phyloP scores from a whole-genome alignment of 2,888 invertebrate genomes.

The Chorisops tibialis region DNA sequence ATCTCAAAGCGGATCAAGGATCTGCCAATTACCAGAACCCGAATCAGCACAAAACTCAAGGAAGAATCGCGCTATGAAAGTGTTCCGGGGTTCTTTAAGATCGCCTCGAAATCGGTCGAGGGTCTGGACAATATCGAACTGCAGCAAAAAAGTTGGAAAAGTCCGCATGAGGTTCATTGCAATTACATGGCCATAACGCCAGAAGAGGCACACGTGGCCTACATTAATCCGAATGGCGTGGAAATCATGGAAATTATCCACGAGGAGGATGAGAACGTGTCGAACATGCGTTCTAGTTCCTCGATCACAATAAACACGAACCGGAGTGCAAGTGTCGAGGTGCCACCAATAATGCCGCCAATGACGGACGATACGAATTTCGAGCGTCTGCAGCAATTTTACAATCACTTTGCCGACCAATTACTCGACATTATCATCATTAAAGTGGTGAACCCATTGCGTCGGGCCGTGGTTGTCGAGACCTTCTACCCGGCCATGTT shows the following conservation, averaged over 20 bases:
- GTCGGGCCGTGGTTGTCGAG: constrained; percentile 46
- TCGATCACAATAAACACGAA: constrained; percentile 46
- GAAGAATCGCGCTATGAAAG: constrained; percentile 14
- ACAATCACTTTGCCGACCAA: constrained; percentile 44
- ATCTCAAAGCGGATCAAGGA: constrained; percentile 43
- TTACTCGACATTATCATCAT: constrained; percentile 45
- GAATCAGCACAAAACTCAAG: not conserved
- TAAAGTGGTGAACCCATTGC: constrained; percentile 45
- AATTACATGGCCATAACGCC: constrained; percentile 42
- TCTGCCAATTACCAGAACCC: not conserved
- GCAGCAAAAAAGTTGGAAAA: constrained; percentile 45
- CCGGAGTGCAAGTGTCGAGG: constrained; percentile 32
- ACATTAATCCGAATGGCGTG: constrained; percentile 49
- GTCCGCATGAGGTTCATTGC: constrained; percentile 45
- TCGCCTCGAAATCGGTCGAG: constrained; percentile 35
- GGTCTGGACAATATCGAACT: constrained; percentile 49
- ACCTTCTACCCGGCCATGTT: constrained; percentile 49
- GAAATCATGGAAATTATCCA: constrained; percentile 53
- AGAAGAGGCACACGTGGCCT: constrained; percentile 42
- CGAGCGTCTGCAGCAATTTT: constrained; percentile 45
- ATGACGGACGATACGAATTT: constrained; percentile 32
- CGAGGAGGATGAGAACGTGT: constrained; percentile 49
- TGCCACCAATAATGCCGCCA: not conserved
- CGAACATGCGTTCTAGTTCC: constrained; percentile 48
- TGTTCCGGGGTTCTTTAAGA: constrained; percentile 18